These are phyloP conservation scores for Sebastes goodei DNA, from an alignment of 2,797 vertebrate genomes.

Conservation along the genomic window DNA sequence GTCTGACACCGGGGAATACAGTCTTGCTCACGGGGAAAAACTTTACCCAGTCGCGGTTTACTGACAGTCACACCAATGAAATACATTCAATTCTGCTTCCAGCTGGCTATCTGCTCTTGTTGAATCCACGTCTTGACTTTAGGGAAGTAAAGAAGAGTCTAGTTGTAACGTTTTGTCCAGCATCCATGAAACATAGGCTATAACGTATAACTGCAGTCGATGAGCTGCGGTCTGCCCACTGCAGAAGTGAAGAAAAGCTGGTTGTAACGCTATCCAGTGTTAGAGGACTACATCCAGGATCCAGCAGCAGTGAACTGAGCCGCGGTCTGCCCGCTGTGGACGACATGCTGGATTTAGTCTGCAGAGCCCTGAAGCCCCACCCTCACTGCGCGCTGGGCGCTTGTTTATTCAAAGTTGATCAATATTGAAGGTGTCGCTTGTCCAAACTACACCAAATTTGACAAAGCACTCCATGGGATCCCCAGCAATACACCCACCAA, in stretches of 20 bases:
- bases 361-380: too few species aligned
- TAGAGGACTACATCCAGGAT: not conserved
- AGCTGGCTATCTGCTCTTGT: too few species aligned
- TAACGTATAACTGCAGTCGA: not conserved
- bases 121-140: not conserved
- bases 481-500: not conserved
- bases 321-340: rapidly evolving
- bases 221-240: not conserved
- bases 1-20: too few species aligned
- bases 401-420: not conserved
- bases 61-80: too few species aligned
- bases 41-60: too few species aligned
- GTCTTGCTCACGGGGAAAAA: too few species aligned
- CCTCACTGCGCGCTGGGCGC: not conserved
- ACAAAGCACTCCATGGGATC: not conserved
- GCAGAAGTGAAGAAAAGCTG: not conserved
- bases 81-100: too few species aligned
- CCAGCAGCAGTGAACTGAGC: not conserved
- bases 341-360: too few species aligned
- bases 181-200: not conserved
- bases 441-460: not conserved
- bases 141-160: not conserved
- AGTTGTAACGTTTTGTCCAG: not conserved
- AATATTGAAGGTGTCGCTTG: not conserved
- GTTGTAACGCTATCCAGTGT: not conserved